Evolutionary conservation across 2,888 invertebrate species (phyloP).

Genomic region (Aquatica leii): DNA sequence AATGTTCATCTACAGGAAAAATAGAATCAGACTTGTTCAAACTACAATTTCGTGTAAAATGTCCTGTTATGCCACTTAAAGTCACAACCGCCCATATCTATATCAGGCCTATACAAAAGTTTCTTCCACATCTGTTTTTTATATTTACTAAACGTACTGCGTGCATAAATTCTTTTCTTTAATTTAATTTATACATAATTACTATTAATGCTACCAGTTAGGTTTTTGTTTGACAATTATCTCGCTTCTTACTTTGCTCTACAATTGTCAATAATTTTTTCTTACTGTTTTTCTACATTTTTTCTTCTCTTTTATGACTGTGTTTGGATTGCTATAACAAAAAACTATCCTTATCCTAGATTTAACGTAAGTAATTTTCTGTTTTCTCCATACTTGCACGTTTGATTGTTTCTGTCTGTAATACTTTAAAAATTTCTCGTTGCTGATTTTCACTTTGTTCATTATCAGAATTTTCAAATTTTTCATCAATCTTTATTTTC

Average conservation of each 20-base stretch:
- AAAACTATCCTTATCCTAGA: constrained; percentile 53
- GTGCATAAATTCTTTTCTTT: constrained; percentile 85
- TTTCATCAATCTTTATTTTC: neutral
- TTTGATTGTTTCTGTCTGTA: constrained; percentile 9
- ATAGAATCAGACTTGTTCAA: constrained; percentile 67
- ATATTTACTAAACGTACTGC: constrained; percentile 81
- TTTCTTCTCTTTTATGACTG: constrained; percentile 20
- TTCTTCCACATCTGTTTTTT: constrained; percentile 84
- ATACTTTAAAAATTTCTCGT: too few species aligned
- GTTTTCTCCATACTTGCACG: constrained; percentile 21
- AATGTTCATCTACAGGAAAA: constrained; percentile 67
- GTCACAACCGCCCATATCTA: constrained; percentile 72
- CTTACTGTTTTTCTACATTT: neutral
- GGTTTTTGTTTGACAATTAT: constrained; percentile 73
- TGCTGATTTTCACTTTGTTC: neutral
- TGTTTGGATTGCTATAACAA: constrained; percentile 47
- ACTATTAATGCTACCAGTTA: constrained; percentile 78
- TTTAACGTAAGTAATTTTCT: constrained; percentile 53
- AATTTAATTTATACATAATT: constrained; percentile 91
- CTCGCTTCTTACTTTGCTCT: constrained; percentile 58
- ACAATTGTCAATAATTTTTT: neutral
- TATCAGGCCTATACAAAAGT: constrained; percentile 70
- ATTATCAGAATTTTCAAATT: neutral
- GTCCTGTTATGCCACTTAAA: constrained; percentile 86
- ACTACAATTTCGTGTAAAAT: constrained; percentile 77